Evolutionary conservation across 1,140 invertebrate genomes (phyloP).

Genomic region (Asbolus verrucosus): DNA sequence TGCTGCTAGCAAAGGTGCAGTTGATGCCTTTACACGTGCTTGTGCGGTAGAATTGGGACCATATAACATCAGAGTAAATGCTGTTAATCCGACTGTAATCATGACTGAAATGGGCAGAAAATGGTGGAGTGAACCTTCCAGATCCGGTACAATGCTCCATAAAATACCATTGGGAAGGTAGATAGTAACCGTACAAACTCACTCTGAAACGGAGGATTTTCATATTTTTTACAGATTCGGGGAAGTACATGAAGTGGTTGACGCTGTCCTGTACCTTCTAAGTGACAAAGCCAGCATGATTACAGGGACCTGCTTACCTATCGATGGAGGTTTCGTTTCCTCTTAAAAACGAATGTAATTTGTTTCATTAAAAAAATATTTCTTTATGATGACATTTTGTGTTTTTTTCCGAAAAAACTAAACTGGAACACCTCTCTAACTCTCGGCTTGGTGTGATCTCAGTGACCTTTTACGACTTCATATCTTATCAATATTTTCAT

Average conservation of each 20-base stretch:
- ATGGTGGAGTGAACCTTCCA: constrained; percentile 83
- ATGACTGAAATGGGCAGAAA: constrained; percentile 87
- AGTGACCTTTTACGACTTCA: neutral
- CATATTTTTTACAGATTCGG: constrained; percentile 70
- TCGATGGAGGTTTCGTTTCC: constrained; percentile 81
- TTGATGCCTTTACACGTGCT: constrained; percentile 75
- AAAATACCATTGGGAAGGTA: constrained; percentile 68
- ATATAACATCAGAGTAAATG: constrained; percentile 87
- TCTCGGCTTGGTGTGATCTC: neutral
- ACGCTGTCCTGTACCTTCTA: constrained; percentile 81
- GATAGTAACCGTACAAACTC: neutral
- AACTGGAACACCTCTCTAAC: neutral
- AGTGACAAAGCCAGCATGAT: constrained; percentile 85
- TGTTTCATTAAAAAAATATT: too few relatives aligned
- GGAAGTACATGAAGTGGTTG: constrained; percentile 85
- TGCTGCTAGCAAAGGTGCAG: constrained; percentile 73
- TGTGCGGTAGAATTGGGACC: constrained; percentile 90
- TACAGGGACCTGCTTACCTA: constrained; percentile 77
- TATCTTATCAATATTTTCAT: neutral
- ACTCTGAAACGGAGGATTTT: too few relatives aligned
- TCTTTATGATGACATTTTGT: too few relatives aligned
- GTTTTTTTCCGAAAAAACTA: neutral
- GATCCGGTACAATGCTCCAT: constrained; percentile 67
- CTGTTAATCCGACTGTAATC: constrained; percentile 89
- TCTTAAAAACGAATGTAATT: too few relatives aligned